Evolutionary conservation across 1,140 invertebrate genomes (phyloP), one percentile per base, ranked within the genome.

Genomic region (Eupeodes corollae): DNA sequence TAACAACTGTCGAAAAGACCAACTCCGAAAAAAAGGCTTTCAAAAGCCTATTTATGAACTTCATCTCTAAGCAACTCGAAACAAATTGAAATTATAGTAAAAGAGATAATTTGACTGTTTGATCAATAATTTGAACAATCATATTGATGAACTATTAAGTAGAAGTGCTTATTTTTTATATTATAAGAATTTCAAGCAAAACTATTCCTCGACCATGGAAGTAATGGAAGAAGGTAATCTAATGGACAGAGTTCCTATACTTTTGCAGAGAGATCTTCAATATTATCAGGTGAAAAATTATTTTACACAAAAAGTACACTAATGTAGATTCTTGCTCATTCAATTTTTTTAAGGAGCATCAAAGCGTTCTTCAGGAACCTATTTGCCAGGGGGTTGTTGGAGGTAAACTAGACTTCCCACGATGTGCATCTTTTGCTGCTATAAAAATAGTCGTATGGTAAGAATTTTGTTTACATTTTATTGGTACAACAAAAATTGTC

Each of bases 171-270:
- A 26, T 5, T 8, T 5, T 26, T 26, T 5, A 5, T 26, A 8
- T 5, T 5, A 26, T 26, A 26, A 26, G 21, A 26, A 26, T 26
- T 26, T 26, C 3, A 26, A 26, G 8, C 8, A 26, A 5, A 26
- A 26, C 3, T 5, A 26, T 26, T 8, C 8, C 8, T 26, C 3
- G 8, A 8, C 21, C 21, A 86, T 86, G 83, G 84, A 86, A 67
- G 80, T 87, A 48, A 85, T 88, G 72, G 84, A 86, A 77, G 83
- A 86, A 76, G 84, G 83, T 19, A 87, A 86, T 75, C 78, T 86
- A 64, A 84, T 86, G 76, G 86, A 86, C 68, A 76, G 83, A 50
- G 83, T 86, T 37, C 77, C 82, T 51, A 86, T 86, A 57, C 71
- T 86, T 33, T 71, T 86, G 35, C 83, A 86, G 66, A 70, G 84